Conservation (phyloP, 2,113 vertebrate genomes). For the Copsychus sechellarum region DNA sequence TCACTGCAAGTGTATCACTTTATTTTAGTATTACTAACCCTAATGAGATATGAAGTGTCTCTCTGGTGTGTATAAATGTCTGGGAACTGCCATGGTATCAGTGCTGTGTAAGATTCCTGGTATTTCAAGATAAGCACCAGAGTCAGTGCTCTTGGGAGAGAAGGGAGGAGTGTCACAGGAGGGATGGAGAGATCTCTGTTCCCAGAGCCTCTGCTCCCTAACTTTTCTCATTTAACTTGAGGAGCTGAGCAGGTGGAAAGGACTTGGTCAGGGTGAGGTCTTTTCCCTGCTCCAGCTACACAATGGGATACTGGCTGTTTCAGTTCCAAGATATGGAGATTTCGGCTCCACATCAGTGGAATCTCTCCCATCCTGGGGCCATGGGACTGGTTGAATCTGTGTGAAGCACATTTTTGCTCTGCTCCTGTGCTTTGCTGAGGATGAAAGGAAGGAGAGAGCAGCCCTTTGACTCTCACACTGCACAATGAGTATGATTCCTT, state of each 20-base stretch:
- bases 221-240: background rate
- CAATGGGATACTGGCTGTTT: background rate
- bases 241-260: background rate
- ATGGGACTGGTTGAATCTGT: fast-evolving
- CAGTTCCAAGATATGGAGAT: background rate
- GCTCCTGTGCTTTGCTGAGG: background rate
- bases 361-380: background rate
- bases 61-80: background rate
- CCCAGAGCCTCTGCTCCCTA: background rate
- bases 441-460: background rate
- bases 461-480: background rate
- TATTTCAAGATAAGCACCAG: constrained; percentile 28
- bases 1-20: background rate
- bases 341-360: background rate
- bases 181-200: background rate
- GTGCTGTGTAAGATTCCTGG: background rate
- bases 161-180: background rate
- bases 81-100: background rate
- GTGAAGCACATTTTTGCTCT: background rate
- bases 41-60: background rate
- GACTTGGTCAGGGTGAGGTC: background rate
- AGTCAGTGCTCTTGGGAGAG: background rate
- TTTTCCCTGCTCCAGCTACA: background rate
- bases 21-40: background rate
- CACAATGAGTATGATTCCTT: background rate